phyloP scores from a whole-genome alignment of 2,888 invertebrate species.

The Arrhopalites spinosus region DNA sequence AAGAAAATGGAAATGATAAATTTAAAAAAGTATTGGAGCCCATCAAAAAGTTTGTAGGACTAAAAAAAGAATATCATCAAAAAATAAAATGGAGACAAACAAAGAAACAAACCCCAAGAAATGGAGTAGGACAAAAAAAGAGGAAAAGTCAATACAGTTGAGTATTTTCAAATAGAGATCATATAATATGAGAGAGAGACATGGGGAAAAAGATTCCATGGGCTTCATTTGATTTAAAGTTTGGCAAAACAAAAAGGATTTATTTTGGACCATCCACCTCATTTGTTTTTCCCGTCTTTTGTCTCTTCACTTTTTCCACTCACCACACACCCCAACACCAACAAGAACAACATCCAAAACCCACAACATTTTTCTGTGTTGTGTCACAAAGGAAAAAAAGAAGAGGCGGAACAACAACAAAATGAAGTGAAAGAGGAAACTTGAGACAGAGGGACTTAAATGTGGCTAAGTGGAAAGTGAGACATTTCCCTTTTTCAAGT shows the following conservation, averaged over 20 bases:
- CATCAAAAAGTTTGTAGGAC: too few relatives aligned
- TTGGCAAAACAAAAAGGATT: conserved; percentile 15
- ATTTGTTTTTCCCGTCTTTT: conserved; percentile 22
- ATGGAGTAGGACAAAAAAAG: too few relatives aligned
- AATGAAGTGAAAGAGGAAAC: not conserved
- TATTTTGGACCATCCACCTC: conserved; percentile 22
- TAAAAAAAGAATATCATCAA: too few relatives aligned
- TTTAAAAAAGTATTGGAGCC: too few relatives aligned
- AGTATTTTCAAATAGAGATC: conserved; percentile 18
- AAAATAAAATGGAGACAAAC: too few relatives aligned
- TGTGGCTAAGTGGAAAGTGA: conserved; percentile 12
- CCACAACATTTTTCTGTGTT: not conserved
- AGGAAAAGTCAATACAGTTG: conserved; percentile 23
- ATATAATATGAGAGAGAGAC: not conserved
- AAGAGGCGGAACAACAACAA: not conserved
- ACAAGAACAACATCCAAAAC: not conserved
- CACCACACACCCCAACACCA: not conserved
- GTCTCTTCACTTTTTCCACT: not conserved
- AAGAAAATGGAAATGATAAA: too few relatives aligned
- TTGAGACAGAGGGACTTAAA: conserved; percentile 6
- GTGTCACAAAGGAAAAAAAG: not conserved
- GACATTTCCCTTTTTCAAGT: not conserved
- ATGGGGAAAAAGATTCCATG: not conserved
- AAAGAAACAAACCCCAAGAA: too few relatives aligned
- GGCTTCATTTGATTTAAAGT: conserved; percentile 22